Evolutionary conservation across 2,888 invertebrate genomes (phyloP).

Genomic region (Agrotis clavis): DNA sequence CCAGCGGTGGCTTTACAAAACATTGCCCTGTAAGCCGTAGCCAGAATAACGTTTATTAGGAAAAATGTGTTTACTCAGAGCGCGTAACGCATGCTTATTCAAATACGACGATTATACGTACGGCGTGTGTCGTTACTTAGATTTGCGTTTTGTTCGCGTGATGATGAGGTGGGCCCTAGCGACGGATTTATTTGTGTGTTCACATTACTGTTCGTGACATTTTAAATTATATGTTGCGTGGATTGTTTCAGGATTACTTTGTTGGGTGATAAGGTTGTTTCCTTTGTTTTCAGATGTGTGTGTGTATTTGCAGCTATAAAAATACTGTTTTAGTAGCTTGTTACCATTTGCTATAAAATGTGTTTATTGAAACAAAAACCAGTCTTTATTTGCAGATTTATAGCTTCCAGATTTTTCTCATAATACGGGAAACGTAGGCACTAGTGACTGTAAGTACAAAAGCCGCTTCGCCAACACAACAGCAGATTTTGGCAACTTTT

Average conservation of each 20-base stretch:
- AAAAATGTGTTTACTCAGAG: constrained; percentile 82
- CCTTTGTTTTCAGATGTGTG: background rate
- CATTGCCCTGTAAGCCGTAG: constrained; percentile 81
- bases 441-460: constrained; percentile 32
- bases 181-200: constrained; percentile 41
- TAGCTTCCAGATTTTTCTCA: constrained; percentile 24
- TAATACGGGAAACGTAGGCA: constrained; percentile 29
- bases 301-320: background rate
- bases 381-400: constrained; percentile 13
- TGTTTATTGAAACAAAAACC: background rate
- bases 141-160: constrained; percentile 55
- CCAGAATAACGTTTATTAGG: constrained; percentile 86
- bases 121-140: constrained; percentile 45
- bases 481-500: constrained; percentile 37
- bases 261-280: background rate
- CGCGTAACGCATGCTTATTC: constrained; percentile 75
- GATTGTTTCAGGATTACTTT: constrained; percentile 26
- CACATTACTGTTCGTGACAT: constrained; percentile 26
- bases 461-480: constrained; percentile 31
- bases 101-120: constrained; percentile 59
- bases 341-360: background rate
- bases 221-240: constrained; percentile 21
- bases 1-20: constrained; percentile 85
- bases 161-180: constrained; percentile 41
- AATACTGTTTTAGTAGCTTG: background rate